Evolutionary conservation across 2,113 vertebrate species (phyloP).

Genomic region (Phylloscopus trochilus): DNA sequence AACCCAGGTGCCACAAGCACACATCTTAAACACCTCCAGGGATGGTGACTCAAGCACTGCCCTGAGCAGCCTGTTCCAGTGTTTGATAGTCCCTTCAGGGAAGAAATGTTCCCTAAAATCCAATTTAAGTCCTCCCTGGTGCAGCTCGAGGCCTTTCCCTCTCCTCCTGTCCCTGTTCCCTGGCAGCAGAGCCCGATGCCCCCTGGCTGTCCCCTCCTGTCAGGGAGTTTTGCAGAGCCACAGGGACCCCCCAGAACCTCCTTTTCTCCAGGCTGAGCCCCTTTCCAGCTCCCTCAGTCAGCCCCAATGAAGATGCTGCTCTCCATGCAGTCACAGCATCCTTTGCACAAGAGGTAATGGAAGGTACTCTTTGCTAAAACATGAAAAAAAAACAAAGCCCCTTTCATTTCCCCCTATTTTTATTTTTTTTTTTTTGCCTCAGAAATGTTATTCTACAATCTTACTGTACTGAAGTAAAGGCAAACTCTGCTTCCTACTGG

Average conservation of each 20-base stretch:
- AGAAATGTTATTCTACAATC: background rate
- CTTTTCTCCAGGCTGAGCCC: too few species aligned
- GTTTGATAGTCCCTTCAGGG: background rate
- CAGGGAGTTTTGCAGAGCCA: background rate
- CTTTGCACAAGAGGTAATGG: background rate
- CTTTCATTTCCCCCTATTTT: accelerated
- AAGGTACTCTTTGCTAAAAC: background rate
- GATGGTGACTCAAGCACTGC: background rate
- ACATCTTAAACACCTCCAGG: background rate
- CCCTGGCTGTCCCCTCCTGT: background rate
- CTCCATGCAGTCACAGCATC: background rate
- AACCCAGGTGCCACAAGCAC: background rate
- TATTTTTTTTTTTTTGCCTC: background rate
- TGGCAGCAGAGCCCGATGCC: accelerated
- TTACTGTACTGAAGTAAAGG: background rate
- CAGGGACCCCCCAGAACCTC: accelerated
- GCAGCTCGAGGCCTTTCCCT: accelerated
- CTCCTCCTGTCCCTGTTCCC: background rate
- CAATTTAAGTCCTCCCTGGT: background rate
- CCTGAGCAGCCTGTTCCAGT: background rate
- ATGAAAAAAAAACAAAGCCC: background rate
- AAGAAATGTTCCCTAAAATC: background rate
- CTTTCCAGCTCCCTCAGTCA: too few species aligned
- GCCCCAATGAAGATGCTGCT: background rate
- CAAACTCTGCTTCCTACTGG: background rate